Conservation (phyloP, 2,797 vertebrate genomes). For the Synaphobranchus kaupii region DNA sequence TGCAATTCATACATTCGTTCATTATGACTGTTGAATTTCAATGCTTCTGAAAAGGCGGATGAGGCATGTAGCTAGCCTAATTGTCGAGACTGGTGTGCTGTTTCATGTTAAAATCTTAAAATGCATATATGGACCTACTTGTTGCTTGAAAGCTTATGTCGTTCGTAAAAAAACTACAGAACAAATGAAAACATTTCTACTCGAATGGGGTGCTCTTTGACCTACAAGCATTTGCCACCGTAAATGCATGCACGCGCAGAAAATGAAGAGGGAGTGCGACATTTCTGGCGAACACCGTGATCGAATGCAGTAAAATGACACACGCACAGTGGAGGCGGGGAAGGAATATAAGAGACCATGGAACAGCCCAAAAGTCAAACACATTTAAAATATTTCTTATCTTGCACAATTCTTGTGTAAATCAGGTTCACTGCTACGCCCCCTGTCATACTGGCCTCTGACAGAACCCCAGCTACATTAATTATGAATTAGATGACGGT, state of each 20-base stretch:
- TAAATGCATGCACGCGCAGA: neutral
- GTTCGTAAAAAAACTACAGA: neutral
- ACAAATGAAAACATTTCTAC: neutral
- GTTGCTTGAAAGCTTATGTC: neutral
- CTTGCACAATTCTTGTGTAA: neutral
- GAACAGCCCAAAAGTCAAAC: slow-evolving; percentile 33
- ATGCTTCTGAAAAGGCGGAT: neutral
- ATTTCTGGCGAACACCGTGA: neutral
- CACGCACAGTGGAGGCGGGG: neutral
- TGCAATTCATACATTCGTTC: neutral
- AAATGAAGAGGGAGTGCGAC: neutral
- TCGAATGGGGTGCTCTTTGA: neutral
- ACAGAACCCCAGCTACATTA: neutral
- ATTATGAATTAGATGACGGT: neutral
- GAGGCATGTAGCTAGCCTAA: neutral
- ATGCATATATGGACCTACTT: neutral
- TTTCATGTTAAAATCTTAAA: neutral
- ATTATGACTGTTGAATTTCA: neutral
- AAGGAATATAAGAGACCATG: neutral
- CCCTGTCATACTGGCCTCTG: neutral
- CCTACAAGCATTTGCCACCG: neutral
- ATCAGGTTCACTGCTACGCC: neutral
- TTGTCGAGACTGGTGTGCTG: neutral
- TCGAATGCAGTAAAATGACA: neutral
- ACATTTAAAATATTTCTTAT: slow-evolving; percentile 9